These are phyloP conservation scores for Chaunax sp. DNA, from an alignment of 2,797 vertebrate genomes.

Conservation along the genomic window DNA sequence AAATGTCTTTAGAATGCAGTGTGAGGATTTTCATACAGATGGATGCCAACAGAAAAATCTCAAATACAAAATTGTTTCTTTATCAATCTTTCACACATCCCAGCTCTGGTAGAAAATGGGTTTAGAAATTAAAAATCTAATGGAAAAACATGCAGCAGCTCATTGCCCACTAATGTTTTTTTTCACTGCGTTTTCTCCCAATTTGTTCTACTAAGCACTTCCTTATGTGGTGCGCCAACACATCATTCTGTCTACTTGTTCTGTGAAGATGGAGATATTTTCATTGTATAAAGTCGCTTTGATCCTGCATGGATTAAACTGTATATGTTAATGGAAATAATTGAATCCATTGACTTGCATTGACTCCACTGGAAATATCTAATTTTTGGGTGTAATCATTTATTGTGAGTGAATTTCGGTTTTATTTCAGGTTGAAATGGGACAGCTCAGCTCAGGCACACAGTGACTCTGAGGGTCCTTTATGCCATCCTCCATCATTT, in stretches of 20 bases:
- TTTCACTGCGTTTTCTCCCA: conserved; percentile 11
- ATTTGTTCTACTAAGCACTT: conserved; percentile 31
- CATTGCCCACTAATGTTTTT: conserved; percentile 23
- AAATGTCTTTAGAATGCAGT: conserved; percentile 29
- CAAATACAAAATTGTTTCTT: conserved; percentile 29
- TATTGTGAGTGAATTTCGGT: conserved; percentile 6
- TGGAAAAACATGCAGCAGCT: conserved; percentile 26
- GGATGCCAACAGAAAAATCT: conserved; percentile 28
- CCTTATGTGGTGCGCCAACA: conserved; percentile 1
- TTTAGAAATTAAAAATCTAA: conserved; percentile 25
- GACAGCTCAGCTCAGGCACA: neutral
- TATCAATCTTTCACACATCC: conserved; percentile 26
- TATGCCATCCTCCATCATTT: conserved; percentile 21
- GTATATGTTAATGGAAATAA: conserved; percentile 31
- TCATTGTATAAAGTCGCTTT: conserved; percentile 23
- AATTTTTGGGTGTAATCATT: conserved; percentile 17
- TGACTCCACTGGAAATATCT: conserved; percentile 15
- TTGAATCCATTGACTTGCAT: conserved; percentile 27
- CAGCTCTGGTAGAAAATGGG: neutral
- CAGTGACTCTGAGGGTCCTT: neutral
- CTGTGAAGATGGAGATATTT: conserved; percentile 10
- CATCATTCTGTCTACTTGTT: conserved; percentile 4
- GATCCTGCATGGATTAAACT: conserved; percentile 32
- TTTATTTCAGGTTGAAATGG: neutral
- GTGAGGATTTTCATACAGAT: conserved; percentile 46